phyloP scores from a whole-genome alignment of 2,797 vertebrate genomes.

The Glossophaga mutica region DNA sequence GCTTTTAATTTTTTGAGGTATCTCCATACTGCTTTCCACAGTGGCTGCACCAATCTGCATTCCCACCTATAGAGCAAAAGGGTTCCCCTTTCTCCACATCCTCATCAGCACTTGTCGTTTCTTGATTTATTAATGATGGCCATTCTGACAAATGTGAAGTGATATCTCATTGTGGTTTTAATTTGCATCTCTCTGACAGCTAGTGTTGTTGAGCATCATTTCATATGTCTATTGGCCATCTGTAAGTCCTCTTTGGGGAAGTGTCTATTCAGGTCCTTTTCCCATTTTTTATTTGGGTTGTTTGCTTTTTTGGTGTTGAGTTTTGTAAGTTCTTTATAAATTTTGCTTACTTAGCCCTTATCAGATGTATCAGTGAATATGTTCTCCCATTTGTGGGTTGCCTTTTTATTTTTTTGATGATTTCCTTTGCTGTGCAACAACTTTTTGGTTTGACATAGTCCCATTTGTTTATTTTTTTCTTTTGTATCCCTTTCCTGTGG shows the following conservation, averaged over 20 bases:
- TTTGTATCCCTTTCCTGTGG: neutral
- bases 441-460: neutral
- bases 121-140: neutral
- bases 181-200: neutral
- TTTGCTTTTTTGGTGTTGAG: neutral
- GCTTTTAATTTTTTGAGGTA: too few species aligned
- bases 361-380: neutral
- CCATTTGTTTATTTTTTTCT: neutral
- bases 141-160: neutral
- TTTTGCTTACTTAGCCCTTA: neutral
- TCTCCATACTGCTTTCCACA: too few species aligned
- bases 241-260: neutral
- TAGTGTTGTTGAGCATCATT: neutral
- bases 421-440: neutral
- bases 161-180: neutral
- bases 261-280: neutral
- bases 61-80: neutral
- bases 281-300: neutral
- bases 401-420: neutral
- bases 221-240: neutral
- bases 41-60: neutral
- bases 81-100: neutral
- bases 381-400: neutral
- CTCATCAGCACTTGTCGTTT: neutral
- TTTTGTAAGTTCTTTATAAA: neutral